These are phyloP conservation scores for Caenorhabditis macrosperma DNA, from an alignment of 2,888 invertebrate species.

Conservation along the genomic window DNA sequence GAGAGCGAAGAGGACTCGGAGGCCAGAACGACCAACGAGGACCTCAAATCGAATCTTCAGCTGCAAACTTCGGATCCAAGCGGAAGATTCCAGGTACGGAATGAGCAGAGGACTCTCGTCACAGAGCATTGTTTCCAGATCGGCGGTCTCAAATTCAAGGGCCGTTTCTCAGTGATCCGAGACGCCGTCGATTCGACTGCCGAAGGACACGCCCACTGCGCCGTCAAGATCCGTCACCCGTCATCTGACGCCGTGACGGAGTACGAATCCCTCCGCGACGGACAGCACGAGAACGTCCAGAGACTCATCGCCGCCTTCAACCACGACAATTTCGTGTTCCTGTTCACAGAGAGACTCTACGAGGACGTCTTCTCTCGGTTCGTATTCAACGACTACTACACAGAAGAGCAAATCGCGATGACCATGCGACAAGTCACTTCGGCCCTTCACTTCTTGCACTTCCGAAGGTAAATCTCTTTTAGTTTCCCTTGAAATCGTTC, in stretches of 20 bases:
- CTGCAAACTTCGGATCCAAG: constrained; percentile 61
- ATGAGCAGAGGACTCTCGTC: neutral
- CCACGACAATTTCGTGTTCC: constrained; percentile 79
- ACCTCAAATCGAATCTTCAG: constrained; percentile 35
- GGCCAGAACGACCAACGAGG: constrained; percentile 37
- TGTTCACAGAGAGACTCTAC: constrained; percentile 84
- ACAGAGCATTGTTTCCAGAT: constrained; percentile 28
- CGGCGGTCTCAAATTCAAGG: constrained; percentile 83
- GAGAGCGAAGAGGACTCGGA: constrained; percentile 68
- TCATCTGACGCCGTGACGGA: constrained; percentile 85
- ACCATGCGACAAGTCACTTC: constrained; percentile 91
- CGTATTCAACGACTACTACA: constrained; percentile 91
- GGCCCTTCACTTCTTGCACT: constrained; percentile 94
- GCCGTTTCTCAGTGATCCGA: constrained; percentile 90
- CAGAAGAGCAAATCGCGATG: constrained; percentile 89
- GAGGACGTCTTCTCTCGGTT: constrained; percentile 89
- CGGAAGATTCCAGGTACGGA: constrained; percentile 63
- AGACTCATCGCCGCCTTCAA: constrained; percentile 83
- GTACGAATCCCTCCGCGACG: constrained; percentile 88
- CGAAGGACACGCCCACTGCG: constrained; percentile 85
- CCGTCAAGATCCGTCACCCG: constrained; percentile 86
- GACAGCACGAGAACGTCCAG: constrained; percentile 90
- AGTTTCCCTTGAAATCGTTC: neutral
- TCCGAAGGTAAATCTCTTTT: constrained; percentile 85
- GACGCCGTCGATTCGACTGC: constrained; percentile 87